phyloP scores from a whole-genome alignment of 1,140 invertebrate species.

The Trinorchestia longiramus region DNA sequence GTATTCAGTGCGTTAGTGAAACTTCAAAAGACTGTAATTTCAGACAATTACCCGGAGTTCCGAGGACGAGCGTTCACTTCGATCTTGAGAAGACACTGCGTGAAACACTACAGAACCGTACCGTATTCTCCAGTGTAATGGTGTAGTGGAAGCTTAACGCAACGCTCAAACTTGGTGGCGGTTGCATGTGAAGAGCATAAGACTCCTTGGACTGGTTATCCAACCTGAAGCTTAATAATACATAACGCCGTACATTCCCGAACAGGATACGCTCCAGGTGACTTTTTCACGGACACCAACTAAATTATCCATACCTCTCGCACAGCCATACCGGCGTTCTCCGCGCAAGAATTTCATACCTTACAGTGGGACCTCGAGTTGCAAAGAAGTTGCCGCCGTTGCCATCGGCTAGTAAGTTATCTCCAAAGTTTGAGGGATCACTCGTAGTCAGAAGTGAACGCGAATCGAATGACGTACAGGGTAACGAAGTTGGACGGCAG shows the following conservation, averaged over 20 bases:
- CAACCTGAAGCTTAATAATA: not conserved
- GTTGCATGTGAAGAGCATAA: not conserved
- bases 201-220: not conserved
- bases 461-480: no score
- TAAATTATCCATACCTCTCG: no score
- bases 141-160: not conserved
- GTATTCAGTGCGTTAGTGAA: not conserved
- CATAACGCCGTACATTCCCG: not conserved
- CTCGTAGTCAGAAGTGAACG: no score
- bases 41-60: not conserved
- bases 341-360: no score
- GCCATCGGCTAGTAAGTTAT: no score
- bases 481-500: no score
- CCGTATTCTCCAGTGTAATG: not conserved
- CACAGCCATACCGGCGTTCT: no score
- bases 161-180: not conserved
- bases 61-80: not conserved
- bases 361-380: no score
- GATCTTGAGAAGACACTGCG: not conserved
- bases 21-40: not conserved
- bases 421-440: no score
- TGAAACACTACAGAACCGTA: not conserved
- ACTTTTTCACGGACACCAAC: constrained; percentile 1
- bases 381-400: no score
- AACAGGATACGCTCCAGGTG: not conserved